Conservation (phyloP, 2,797 vertebrate genomes). For the Poliocrania exsul region DNA sequence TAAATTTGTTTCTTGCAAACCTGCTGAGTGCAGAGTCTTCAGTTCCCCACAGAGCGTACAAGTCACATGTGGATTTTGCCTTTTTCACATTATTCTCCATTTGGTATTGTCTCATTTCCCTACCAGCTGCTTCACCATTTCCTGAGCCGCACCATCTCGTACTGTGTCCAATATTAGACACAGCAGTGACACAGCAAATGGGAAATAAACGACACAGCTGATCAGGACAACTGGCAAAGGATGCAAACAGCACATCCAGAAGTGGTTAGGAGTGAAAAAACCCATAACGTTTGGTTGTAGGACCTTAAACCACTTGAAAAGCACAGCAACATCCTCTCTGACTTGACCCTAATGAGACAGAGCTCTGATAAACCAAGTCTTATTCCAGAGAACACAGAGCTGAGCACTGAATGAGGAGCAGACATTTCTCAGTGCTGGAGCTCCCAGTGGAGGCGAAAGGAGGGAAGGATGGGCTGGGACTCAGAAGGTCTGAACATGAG, state of each 20-base stretch:
- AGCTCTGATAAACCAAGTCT: background rate
- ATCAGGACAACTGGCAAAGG: slow-evolving; percentile 2
- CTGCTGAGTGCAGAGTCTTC: background rate
- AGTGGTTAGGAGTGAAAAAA: background rate
- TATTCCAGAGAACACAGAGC: background rate
- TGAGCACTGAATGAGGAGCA: background rate
- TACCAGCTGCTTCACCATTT: slow-evolving; percentile 39
- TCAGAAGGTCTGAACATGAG: background rate
- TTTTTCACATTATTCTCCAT: background rate
- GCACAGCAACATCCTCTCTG: background rate
- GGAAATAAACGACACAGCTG: slow-evolving; percentile 26
- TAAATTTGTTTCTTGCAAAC: background rate
- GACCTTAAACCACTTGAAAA: background rate
- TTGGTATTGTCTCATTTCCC: slow-evolving; percentile 28
- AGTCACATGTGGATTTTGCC: background rate
- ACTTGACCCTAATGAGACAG: background rate
- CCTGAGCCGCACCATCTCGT: slow-evolving; percentile 12
- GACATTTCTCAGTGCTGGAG: background rate
- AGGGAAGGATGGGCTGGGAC: background rate
- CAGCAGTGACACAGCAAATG: slow-evolving; percentile 4
- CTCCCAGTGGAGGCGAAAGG: background rate
- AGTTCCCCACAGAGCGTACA: background rate
- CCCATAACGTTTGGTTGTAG: background rate
- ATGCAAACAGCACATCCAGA: background rate
- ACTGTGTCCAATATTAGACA: background rate